Conservation (phyloP, 2,888 invertebrate species). For the Oscheius sp. region DNA sequence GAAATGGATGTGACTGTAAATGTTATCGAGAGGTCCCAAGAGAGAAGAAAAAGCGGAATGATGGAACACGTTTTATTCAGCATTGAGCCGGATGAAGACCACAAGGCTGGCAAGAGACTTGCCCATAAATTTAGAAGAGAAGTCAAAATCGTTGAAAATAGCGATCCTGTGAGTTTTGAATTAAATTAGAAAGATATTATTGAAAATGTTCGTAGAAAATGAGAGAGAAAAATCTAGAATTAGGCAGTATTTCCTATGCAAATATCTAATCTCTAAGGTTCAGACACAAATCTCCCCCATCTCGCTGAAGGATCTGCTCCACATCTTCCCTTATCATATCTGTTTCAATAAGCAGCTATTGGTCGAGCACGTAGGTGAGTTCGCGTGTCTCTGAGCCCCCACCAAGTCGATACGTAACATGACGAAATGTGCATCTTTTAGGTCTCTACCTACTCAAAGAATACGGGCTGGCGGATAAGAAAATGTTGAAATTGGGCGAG, state of each 20-base stretch:
- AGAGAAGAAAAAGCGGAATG: constrained; percentile 56
- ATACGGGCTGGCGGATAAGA: constrained; percentile 58
- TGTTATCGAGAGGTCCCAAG: constrained; percentile 63
- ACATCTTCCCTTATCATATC: constrained; percentile 65
- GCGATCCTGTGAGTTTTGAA: neutral
- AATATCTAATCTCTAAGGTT: neutral
- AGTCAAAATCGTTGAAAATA: neutral
- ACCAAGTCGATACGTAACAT: neutral
- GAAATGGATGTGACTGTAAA: constrained; percentile 60
- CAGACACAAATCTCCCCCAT: constrained; percentile 34
- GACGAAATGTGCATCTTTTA: constrained; percentile 26
- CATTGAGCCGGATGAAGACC: constrained; percentile 56
- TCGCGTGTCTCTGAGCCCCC: constrained; percentile 5
- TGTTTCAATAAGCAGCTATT: constrained; percentile 66
- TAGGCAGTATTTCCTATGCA: neutral
- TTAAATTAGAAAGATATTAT: too few relatives aligned
- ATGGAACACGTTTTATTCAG: constrained; percentile 63
- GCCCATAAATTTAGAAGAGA: constrained; percentile 48
- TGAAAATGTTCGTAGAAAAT: neutral
- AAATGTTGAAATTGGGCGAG: constrained; percentile 61
- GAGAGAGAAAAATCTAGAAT: neutral
- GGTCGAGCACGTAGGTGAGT: constrained; percentile 64
- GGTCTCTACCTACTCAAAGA: constrained; percentile 59
- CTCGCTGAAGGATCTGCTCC: constrained; percentile 46
- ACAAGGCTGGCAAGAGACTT: constrained; percentile 46